Conservation (phyloP, 2,113 vertebrate species). For the Manacus vitellinus region DNA sequence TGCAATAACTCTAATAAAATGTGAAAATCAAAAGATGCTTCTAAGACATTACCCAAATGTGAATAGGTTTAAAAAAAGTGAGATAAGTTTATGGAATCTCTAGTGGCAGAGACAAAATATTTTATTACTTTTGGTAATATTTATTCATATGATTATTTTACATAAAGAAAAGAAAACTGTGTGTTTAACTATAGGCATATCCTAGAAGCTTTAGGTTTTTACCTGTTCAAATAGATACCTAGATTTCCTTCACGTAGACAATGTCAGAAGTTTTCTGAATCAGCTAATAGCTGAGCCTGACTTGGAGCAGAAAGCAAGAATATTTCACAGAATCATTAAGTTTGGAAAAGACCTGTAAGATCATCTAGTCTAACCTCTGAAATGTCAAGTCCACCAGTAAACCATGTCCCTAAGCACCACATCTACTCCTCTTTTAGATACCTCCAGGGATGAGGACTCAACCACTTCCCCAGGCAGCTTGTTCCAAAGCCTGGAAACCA, state of each 20-base stretch:
- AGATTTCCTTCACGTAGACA: not conserved
- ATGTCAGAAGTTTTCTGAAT: not conserved
- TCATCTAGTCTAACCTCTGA: not conserved
- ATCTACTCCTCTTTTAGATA: not conserved
- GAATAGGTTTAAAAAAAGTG: not conserved
- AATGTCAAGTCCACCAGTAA: not conserved
- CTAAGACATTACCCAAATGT: not conserved
- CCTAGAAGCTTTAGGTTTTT: not conserved
- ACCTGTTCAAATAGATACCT: not conserved
- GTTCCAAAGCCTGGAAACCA: not conserved
- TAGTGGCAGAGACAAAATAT: not conserved
- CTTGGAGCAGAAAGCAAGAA: not conserved
- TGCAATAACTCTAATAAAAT: not conserved
- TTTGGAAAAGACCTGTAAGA: not conserved
- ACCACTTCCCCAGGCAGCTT: not conserved
- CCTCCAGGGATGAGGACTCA: rapidly evolving
- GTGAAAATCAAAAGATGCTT: not conserved
- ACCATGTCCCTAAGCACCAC: not conserved
- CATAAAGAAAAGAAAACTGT: not conserved
- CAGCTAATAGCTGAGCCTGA: not conserved
- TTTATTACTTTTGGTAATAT: not conserved
- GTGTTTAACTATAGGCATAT: not conserved
- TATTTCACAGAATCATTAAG: not conserved
- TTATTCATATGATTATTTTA: not conserved
- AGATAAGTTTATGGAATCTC: not conserved